Evolutionary conservation across 2,113 vertebrate species (phyloP).

Genomic region (Tympanuchus pallidicinctus): DNA sequence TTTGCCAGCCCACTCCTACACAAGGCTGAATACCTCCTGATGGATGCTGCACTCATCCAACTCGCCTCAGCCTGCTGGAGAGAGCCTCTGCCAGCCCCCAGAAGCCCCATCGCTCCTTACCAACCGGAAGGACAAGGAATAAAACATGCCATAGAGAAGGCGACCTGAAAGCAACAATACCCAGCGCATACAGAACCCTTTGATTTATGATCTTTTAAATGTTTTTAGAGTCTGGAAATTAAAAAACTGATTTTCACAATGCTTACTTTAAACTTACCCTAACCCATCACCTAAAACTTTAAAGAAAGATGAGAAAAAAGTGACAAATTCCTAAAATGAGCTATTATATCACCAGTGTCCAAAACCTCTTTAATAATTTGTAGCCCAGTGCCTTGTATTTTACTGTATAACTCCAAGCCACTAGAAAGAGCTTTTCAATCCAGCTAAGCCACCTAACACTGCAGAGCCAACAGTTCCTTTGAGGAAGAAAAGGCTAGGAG

Average conservation of each 20-base stretch:
- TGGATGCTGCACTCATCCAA: background rate
- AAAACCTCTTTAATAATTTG: conserved; percentile 36
- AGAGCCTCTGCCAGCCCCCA: background rate
- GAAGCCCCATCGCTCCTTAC: background rate
- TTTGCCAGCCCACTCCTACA: background rate
- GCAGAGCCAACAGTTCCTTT: background rate
- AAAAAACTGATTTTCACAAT: background rate
- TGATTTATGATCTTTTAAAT: background rate
- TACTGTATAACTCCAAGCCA: conserved; percentile 49
- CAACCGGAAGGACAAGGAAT: background rate
- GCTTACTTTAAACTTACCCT: background rate
- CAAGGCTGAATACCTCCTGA: background rate
- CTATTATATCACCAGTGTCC: background rate
- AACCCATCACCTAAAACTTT: background rate
- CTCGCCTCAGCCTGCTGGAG: background rate
- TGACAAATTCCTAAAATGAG: background rate
- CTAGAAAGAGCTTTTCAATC: conserved; percentile 65
- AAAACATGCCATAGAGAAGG: background rate
- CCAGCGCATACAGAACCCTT: background rate
- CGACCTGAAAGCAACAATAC: background rate
- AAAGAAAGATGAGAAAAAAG: background rate
- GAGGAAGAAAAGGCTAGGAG: background rate
- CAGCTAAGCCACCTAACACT: conserved; percentile 40
- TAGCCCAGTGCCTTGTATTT: conserved; percentile 13
- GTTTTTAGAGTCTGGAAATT: background rate